These are phyloP conservation scores for Neomorphus geoffroyi DNA, from an alignment of 2,797 vertebrate species.

Conservation along the genomic window DNA sequence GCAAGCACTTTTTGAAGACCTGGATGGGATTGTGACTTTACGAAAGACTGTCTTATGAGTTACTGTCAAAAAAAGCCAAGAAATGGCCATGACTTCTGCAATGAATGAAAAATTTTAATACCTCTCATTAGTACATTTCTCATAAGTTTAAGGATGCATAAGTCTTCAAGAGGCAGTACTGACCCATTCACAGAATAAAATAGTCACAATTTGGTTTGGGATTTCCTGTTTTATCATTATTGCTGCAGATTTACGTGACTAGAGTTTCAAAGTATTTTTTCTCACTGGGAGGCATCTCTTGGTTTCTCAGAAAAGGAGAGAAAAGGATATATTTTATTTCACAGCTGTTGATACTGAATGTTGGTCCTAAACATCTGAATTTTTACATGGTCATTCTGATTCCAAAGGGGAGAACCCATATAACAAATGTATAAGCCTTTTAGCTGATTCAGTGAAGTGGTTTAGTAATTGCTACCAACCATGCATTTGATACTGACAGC, in stretches of 20 bases:
- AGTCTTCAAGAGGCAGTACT: background rate
- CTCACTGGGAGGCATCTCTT: background rate
- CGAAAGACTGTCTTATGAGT: background rate
- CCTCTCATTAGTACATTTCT: background rate
- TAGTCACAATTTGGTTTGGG: background rate
- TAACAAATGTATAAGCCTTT: background rate
- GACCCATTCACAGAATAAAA: background rate
- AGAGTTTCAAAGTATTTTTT: background rate
- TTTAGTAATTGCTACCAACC: background rate
- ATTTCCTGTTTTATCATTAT: background rate
- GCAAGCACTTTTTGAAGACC: background rate
- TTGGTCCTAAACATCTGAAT: background rate
- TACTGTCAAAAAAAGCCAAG: background rate
- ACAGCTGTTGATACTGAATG: background rate
- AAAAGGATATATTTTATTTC: background rate
- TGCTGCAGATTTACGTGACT: background rate
- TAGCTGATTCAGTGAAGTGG: background rate
- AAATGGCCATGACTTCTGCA: background rate
- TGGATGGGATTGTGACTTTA: background rate
- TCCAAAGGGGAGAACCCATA: background rate
- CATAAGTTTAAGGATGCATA: background rate
- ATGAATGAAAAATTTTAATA: background rate
- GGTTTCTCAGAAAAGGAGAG: background rate
- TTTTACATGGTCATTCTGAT: background rate
- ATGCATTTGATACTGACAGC: background rate